These are phyloP conservation scores for Sinocyclocheilus anophthalmus DNA, from an alignment of 2,113 vertebrate genomes.

Conservation along the genomic window DNA sequence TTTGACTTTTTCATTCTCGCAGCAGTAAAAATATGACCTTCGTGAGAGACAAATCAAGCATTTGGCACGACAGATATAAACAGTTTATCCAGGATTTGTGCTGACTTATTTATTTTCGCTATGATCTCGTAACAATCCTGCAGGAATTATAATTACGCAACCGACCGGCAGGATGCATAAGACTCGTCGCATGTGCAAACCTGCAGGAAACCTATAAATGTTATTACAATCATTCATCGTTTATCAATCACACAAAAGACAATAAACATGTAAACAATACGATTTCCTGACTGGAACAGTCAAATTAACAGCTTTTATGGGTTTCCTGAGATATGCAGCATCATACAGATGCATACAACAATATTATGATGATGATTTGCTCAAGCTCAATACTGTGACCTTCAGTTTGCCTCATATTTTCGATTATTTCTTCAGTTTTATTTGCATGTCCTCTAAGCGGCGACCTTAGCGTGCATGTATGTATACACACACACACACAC, in stretches of 20 bases:
- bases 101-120: neutral
- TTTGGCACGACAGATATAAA: neutral
- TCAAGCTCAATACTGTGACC: neutral
- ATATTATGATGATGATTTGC: neutral
- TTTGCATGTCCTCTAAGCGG: too few species aligned
- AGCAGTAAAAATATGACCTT: neutral
- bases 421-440: too few species aligned
- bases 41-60: neutral
- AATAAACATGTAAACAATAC: neutral
- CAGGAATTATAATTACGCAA: neutral
- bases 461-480: neutral
- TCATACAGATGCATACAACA: neutral
- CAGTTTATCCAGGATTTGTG: slow-evolving; percentile 5
- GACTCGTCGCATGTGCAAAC: neutral
- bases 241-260: neutral
- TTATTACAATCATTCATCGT: neutral
- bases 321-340: neutral
- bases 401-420: too few species aligned
- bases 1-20: neutral
- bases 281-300: neutral
- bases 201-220: neutral
- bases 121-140: neutral
- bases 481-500: too few species aligned
- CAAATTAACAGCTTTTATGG: neutral
- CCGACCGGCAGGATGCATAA: neutral